A percentile compares a stretch with the other conserved stretches of the same genome.
Conservation (phyloP, 2,113 vertebrate genomes). For the Guaruba guarouba region DNA sequence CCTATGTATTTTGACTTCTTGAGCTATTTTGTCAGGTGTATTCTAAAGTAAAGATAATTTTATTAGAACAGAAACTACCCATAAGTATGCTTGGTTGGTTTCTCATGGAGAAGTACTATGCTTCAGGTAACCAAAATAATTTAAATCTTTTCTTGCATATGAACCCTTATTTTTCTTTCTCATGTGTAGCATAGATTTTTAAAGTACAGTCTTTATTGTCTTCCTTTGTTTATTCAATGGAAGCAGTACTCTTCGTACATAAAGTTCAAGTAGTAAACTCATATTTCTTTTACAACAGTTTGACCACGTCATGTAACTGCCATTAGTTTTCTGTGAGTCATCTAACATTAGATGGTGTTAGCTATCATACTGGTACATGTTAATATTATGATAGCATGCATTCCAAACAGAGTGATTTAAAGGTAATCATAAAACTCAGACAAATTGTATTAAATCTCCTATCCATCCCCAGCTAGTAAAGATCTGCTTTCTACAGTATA, state of each 20-base stretch:
- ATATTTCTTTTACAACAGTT: neutral
- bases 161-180: conserved; percentile 21
- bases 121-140: conserved; percentile 20
- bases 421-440: neutral
- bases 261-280: neutral
- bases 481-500: neutral
- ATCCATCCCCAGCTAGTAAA: neutral
- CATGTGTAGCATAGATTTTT: neutral
- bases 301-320: neutral
- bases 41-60: conserved; percentile 7
- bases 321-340: neutral
- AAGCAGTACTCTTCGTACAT: neutral
- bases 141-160: neutral
- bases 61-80: neutral
- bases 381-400: neutral
- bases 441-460: neutral
- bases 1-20: neutral
- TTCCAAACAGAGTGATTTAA: neutral
- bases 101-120: neutral
- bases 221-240: neutral
- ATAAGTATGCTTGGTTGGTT: neutral
- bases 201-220: neutral
- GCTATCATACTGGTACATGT: neutral
- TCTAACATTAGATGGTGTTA: neutral
- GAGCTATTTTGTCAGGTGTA: neutral